Evolutionary conservation across 1,140 invertebrate genomes (phyloP).

Genomic region (Ceratitis capitata): DNA sequence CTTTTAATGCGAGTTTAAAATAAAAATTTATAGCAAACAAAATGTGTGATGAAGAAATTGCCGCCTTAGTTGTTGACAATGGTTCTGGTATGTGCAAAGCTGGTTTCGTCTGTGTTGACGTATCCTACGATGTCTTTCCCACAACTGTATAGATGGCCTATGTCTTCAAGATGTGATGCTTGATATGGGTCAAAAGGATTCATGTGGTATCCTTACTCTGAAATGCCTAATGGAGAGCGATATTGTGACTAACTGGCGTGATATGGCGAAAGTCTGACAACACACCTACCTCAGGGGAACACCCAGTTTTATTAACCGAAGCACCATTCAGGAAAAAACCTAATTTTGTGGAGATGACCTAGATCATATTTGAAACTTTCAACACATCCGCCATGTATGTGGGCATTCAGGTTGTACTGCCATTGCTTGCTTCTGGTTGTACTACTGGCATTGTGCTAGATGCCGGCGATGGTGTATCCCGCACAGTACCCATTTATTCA

Average conservation of each 20-base stretch:
- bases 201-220: conserved; percentile 88
- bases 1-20: too few relatives aligned
- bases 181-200: conserved; percentile 93
- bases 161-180: conserved; percentile 92
- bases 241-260: conserved; percentile 96
- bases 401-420: conserved; percentile 86
- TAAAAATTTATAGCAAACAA: conserved; percentile 70
- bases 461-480: conserved; percentile 88
- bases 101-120: conserved; percentile 90
- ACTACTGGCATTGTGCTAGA: conserved; percentile 91
- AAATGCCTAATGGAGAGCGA: conserved; percentile 96
- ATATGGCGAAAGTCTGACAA: conserved; percentile 98
- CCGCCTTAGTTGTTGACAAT: conserved; percentile 87
- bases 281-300: conserved; percentile 96
- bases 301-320: conserved; percentile 91
- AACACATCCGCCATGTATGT: conserved; percentile 90
- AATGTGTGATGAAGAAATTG: conserved; percentile 93
- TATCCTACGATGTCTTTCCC: conserved; percentile 87
- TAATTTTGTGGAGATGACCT: conserved; percentile 83
- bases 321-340: conserved; percentile 92
- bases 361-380: too few relatives aligned
- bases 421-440: conserved; percentile 89
- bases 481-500: conserved; percentile 89
- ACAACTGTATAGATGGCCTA: conserved; percentile 86
- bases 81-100: too few relatives aligned